Base-by-base conservation (phyloP, 2,888 invertebrate genomes). In the Branchellion lobata region DNA sequence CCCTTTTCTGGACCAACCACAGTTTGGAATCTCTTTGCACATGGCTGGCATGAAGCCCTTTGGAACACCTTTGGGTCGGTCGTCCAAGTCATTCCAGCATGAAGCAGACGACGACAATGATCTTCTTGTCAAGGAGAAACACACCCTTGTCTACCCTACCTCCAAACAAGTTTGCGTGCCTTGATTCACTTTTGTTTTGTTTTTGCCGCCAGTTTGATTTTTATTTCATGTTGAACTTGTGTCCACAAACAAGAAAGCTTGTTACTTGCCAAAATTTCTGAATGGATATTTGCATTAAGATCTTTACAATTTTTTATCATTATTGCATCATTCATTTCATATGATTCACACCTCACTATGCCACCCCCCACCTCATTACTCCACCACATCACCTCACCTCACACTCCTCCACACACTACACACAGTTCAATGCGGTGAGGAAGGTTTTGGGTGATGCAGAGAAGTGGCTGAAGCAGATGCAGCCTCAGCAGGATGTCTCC, bases 71-170 rank as follows among this genome's bases (percentile, higher is more conserved):
- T 73, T 36, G 36, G 40, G 1, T 21, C 8, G 2, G 73, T 34
- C 0, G 34, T 24, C 2, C 14, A 69, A 31, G 29, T 2, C 29
- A 8, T 14, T 40, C 2, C 31, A 0, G 33, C n/a, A 11, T 2
- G 73, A 73, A 14, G 36, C 40, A 1, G 40, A 40, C 5, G 40
- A 40, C 40, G 73, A 73, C 2, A 24, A 73, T 8, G 73, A 73
- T 27, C 27, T 36, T 3, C 40, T 33, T n/a, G 34, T 73, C 36
- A 73, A 36, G 34, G 34, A 73, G 47, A 73, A 40, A 36, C 73
- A 73, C 73, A 36, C 73, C 1, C 21, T 40, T 21, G 40, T 73
- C 18, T 73, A 73, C 36, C 73, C 73, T n/a, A 73, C 73, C 40
- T 18, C 36, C n/a, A 40, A 40, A 3, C 36, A 73, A 2, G 73